Conservation (phyloP, 1,140 invertebrate species). For the Homalodisca vitripennis region DNA sequence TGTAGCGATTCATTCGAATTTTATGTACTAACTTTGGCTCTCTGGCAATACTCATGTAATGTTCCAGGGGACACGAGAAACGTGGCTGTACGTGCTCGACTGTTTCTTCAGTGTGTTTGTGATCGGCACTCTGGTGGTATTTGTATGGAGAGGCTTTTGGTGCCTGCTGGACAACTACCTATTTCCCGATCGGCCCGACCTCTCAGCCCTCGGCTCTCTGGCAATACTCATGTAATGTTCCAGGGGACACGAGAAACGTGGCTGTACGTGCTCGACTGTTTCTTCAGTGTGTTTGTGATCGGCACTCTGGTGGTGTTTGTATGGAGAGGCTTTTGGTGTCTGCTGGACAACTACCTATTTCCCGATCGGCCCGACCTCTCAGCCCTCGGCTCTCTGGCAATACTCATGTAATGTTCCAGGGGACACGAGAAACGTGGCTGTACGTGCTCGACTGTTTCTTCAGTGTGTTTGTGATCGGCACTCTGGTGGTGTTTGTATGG, state of each 20-base stretch:
- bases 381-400: conserved; percentile 71
- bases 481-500: conserved; percentile 85
- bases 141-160: conserved; percentile 85
- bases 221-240: background rate
- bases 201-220: no score
- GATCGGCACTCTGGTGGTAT: conserved; percentile 77
- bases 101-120: conserved; percentile 81
- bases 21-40: no score
- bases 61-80: conserved; percentile 65
- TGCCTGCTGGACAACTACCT: conserved; percentile 75
- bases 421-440: conserved; percentile 63
- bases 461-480: conserved; percentile 78
- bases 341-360: conserved; percentile 73
- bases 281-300: conserved; percentile 78
- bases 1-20: no score
- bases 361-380: conserved; percentile 64
- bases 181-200: conserved; percentile 64
- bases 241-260: conserved; percentile 69
- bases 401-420: conserved; percentile 65
- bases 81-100: conserved; percentile 74
- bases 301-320: conserved; percentile 83
- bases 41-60: background rate
- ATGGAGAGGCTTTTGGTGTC: conserved; percentile 84
- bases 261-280: conserved; percentile 77
- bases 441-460: conserved; percentile 84